A percentile compares a stretch with the other conserved stretches of the same genome.
These are phyloP conservation scores for Dipodomys merriami DNA, from an alignment of 2,113 vertebrate genomes.

Conservation along the genomic window DNA sequence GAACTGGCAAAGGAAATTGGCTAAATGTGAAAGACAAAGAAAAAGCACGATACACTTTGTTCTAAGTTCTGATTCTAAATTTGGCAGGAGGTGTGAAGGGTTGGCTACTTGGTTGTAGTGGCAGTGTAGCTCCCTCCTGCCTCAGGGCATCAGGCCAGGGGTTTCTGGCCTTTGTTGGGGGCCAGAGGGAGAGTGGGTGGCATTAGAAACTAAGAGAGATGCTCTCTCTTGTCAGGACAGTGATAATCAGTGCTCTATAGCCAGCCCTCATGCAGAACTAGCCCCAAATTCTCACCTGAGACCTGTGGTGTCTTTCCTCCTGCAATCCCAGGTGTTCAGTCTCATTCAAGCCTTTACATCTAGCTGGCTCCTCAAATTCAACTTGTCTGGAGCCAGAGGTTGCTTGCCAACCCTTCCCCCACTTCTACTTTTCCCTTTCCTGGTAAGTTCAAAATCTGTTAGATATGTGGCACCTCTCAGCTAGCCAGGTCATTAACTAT, in stretches of 20 bases:
- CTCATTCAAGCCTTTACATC: background rate
- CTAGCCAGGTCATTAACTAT: background rate
- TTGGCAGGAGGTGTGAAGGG: slow-evolving; percentile 73
- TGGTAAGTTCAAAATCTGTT: background rate
- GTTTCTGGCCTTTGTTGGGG: background rate
- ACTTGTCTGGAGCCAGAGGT: background rate
- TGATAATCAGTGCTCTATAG: background rate
- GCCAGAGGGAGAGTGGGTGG: slow-evolving; percentile 50
- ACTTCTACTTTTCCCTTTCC: background rate
- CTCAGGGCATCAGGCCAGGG: slow-evolving; percentile 43
- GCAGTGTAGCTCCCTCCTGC: slow-evolving; percentile 27
- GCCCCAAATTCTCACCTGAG: background rate
- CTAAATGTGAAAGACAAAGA: slow-evolving; percentile 60
- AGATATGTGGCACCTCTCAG: background rate
- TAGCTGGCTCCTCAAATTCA: background rate
- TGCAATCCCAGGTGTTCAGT: background rate
- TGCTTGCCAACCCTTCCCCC: background rate
- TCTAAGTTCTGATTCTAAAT: slow-evolving; percentile 75
- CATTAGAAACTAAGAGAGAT: background rate
- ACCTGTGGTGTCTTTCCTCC: background rate
- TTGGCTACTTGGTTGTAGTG: slow-evolving; percentile 60
- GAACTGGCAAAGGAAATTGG: slow-evolving; percentile 64
- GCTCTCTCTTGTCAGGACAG: background rate
- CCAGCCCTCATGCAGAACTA: background rate
- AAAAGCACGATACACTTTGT: slow-evolving; percentile 66